A percentile compares a stretch with the other conserved stretches of the same genome.
Conservation (phyloP, 1,140 invertebrate genomes). For the Megalopta genalis region DNA sequence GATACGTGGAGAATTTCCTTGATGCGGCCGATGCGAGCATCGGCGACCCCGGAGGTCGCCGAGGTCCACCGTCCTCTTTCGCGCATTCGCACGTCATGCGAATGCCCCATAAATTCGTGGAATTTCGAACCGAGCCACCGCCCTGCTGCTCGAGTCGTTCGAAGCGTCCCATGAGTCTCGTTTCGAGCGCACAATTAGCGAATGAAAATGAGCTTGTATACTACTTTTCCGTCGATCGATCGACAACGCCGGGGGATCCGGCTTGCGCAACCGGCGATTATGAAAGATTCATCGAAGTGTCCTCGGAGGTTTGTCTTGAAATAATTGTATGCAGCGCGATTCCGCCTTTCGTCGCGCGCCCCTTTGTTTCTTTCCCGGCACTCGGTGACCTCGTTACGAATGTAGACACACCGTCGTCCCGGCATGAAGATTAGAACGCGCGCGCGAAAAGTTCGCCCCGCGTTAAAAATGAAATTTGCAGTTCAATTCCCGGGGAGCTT, state of each 20-base stretch:
- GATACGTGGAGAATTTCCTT: slow-evolving; percentile 2
- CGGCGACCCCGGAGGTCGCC: neutral
- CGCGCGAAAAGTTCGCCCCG: too few relatives aligned
- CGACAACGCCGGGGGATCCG: too few relatives aligned
- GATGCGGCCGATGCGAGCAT: neutral
- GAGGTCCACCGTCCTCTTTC: neutral
- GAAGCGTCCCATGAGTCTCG: too few relatives aligned
- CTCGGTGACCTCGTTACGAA: slow-evolving; percentile 8
- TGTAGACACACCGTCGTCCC: neutral
- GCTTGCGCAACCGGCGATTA: too few relatives aligned
- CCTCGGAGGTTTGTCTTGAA: too few relatives aligned
- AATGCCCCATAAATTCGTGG: neutral
- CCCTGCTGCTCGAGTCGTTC: too few relatives aligned
- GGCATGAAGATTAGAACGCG: too few relatives aligned
- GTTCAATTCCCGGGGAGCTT: neutral
- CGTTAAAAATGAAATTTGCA: neutral
- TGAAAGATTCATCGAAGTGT: too few relatives aligned
- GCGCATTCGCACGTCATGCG: neutral
- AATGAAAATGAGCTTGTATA: too few relatives aligned
- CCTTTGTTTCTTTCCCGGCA: neutral
- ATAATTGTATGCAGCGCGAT: too few relatives aligned
- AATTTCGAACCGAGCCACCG: neutral
- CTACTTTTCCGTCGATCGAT: too few relatives aligned
- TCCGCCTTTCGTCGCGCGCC: neutral
- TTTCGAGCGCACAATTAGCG: too few relatives aligned